These are phyloP conservation scores for Encarsia formosa DNA, from an alignment of 2,888 invertebrate species.

Conservation along the genomic window DNA sequence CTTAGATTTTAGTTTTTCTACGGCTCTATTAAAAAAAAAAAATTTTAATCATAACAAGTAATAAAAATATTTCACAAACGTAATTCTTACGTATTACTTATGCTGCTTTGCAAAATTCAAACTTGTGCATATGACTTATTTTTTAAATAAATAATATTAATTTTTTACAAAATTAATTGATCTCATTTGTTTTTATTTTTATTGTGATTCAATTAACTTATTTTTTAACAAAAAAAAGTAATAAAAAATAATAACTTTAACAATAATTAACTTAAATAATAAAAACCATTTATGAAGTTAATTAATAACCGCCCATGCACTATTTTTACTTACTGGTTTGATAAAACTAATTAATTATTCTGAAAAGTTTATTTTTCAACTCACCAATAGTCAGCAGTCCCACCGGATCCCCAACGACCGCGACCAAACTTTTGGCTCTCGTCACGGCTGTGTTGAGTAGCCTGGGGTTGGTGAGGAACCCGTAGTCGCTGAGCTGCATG, in stretches of 20 bases:
- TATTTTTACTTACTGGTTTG: not conserved
- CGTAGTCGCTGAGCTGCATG: slow-evolving; percentile 64
- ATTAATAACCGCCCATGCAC: not conserved
- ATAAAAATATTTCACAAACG: too few relatives aligned
- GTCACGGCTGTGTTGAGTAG: slow-evolving; percentile 80
- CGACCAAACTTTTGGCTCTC: slow-evolving; percentile 76
- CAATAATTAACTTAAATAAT: not conserved
- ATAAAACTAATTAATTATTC: too few relatives aligned
- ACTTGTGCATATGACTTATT: too few relatives aligned
- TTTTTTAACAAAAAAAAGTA: not conserved
- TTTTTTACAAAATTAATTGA: too few relatives aligned
- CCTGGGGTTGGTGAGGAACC: slow-evolving; percentile 77
- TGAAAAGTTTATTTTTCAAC: too few relatives aligned
- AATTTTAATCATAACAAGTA: too few relatives aligned
- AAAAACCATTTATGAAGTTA: not conserved
- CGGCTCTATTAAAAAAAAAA: too few relatives aligned
- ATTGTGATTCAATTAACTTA: not conserved
- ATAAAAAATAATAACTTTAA: not conserved
- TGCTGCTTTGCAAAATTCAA: too few relatives aligned
- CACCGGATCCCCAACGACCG: slow-evolving; percentile 80
- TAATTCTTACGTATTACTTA: too few relatives aligned
- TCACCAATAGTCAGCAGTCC: slow-evolving; percentile 72
- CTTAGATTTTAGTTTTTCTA: too few relatives aligned
- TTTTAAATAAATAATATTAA: too few relatives aligned
- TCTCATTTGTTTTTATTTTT: not conserved